Conservation (phyloP, 2,888 invertebrate genomes). For the Eledona agricola region DNA sequence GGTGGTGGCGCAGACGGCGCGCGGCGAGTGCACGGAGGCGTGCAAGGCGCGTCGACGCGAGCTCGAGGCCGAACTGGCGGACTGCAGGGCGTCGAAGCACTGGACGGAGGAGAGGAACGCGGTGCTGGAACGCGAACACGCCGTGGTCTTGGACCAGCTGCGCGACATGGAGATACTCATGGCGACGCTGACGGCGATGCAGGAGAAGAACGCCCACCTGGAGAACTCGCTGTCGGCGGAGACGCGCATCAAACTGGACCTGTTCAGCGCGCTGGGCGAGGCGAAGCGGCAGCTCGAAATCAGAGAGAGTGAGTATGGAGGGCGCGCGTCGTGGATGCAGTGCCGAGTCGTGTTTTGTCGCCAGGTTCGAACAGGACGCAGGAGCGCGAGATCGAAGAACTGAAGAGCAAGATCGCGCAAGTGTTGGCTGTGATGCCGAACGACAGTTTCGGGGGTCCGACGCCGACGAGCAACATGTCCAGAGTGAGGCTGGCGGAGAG, state of each 20-base stretch:
- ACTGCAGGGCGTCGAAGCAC: conserved; percentile 67
- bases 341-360: conserved; percentile 17
- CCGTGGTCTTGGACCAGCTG: conserved; percentile 56
- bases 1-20: conserved; percentile 56
- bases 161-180: conserved; percentile 80
- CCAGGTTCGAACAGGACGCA: conserved; percentile 82
- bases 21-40: conserved; percentile 60
- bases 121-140: conserved; percentile 67
- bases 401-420: conserved; percentile 91
- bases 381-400: conserved; percentile 90
- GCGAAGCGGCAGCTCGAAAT: conserved; percentile 90
- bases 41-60: conserved; percentile 66
- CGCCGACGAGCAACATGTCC: conserved; percentile 64
- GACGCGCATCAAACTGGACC: conserved; percentile 96
- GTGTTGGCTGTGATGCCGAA: conserved; percentile 91
- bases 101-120: conserved; percentile 68
- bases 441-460: conserved; percentile 68
- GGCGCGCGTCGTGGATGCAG: not conserved
- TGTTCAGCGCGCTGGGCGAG: conserved; percentile 96
- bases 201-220: conserved; percentile 90
- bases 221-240: conserved; percentile 95
- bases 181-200: conserved; percentile 81
- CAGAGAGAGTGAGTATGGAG: conserved; percentile 76
- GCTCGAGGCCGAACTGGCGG: conserved; percentile 70
- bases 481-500: conserved; percentile 68